phyloP scores from a whole-genome alignment of 1,140 invertebrate genomes.

The Gryon sp. region DNA sequence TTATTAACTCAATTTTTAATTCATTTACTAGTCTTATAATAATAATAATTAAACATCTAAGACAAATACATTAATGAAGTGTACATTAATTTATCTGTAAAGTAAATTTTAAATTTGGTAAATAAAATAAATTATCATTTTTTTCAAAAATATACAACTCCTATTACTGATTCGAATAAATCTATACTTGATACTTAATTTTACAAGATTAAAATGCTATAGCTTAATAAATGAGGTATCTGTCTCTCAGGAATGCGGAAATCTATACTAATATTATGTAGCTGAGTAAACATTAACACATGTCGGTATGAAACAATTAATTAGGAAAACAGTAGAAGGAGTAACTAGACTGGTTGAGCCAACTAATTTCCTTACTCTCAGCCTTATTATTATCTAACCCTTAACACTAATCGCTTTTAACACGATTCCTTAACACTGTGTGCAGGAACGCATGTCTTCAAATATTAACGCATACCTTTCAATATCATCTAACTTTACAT shows the following conservation, averaged over 20 bases:
- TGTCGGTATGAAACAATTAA: constrained; percentile 60
- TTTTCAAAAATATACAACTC: too few species aligned
- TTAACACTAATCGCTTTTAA: constrained; percentile 55
- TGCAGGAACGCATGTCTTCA: constrained; percentile 40
- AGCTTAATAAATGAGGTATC: too few species aligned
- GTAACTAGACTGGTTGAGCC: constrained; percentile 47
- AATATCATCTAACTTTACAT: constrained; percentile 39
- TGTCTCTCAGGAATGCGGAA: constrained; percentile 17
- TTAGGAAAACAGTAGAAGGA: constrained; percentile 23
- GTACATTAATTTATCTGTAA: too few species aligned
- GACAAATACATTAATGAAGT: too few species aligned
- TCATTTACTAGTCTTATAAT: too few species aligned
- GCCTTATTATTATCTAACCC: constrained; percentile 65
- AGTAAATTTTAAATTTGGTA: too few species aligned
- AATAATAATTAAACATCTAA: too few species aligned
- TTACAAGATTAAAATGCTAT: too few species aligned
- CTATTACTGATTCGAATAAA: too few species aligned
- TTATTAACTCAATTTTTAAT: too few species aligned
- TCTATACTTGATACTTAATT: too few species aligned
- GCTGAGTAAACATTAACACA: constrained; percentile 38
- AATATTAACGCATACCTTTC: constrained; percentile 50
- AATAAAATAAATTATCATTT: too few species aligned
- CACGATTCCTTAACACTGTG: constrained; percentile 45
- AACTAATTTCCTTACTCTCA: constrained; percentile 66
- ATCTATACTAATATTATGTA: constrained; percentile 6